Conservation (phyloP, 2,113 vertebrate species). For the Sterna hirundo region DNA sequence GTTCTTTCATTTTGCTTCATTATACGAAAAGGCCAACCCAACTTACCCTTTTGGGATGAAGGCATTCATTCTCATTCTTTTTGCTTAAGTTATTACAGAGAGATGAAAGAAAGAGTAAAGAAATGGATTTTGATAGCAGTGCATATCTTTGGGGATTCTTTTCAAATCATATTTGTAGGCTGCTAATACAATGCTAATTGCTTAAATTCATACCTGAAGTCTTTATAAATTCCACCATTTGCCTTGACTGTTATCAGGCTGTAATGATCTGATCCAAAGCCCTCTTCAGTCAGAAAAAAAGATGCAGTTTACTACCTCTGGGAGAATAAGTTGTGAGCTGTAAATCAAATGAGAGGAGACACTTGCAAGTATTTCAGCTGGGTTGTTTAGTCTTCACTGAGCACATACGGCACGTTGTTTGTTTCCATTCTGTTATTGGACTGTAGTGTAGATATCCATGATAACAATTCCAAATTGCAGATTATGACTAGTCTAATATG, state of each 20-base stretch:
- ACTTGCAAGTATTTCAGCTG: neutral
- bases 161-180: neutral
- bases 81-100: neutral
- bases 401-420: rapidly evolving
- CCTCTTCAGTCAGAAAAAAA: neutral
- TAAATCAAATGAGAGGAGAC: neutral
- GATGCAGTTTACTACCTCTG: neutral
- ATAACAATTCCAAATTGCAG: neutral
- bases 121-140: conserved; percentile 3
- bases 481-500: neutral
- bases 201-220: conserved; percentile 22
- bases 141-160: neutral
- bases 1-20: neutral
- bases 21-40: neutral
- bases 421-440: neutral
- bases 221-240: neutral
- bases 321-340: neutral
- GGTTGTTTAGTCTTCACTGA: neutral
- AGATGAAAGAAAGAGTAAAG: neutral
- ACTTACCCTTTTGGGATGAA: neutral
- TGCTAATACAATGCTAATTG: conserved; percentile 12
- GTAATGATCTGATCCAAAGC: neutral
- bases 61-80: neutral
- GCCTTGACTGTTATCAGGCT: neutral
- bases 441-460: neutral